Evolutionary conservation across 1,140 invertebrate species (phyloP).

Genomic region (Platyscapa corneri): DNA sequence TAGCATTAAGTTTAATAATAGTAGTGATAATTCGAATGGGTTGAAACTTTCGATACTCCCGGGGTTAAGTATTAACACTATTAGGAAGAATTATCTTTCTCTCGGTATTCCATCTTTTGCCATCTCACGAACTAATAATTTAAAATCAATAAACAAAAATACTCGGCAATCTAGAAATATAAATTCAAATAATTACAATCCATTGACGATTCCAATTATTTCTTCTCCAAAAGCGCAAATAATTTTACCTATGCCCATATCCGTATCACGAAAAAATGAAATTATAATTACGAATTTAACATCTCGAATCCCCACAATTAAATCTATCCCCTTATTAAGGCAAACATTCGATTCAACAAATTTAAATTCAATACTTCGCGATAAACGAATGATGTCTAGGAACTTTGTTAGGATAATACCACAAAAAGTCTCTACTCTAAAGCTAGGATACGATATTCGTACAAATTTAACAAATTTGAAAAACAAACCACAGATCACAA

Average conservation of each 20-base stretch:
- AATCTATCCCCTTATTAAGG: background rate
- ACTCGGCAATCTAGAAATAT: background rate
- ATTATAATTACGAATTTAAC: background rate
- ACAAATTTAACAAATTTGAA: conserved; percentile 40
- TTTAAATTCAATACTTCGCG: background rate
- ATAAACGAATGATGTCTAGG: conserved; percentile 29
- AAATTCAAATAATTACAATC: background rate
- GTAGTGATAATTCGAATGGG: conserved; percentile 21
- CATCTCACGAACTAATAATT: background rate
- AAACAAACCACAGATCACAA: background rate
- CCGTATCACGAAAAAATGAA: conserved; percentile 3
- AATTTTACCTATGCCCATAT: background rate
- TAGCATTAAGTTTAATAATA: conserved; percentile 42
- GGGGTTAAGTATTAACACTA: conserved; percentile 11
- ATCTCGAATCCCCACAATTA: background rate
- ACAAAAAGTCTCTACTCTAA: conserved; percentile 32
- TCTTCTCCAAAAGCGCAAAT: background rate
- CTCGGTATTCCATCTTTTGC: conserved; percentile 15
- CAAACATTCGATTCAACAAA: background rate
- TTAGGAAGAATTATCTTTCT: conserved; percentile 40
- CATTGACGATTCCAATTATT: conserved; percentile 14
- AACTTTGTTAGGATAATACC: conserved; percentile 42
- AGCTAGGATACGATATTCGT: background rate
- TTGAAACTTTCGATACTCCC: background rate
- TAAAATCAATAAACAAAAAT: background rate